phyloP scores from a whole-genome alignment of 2,888 invertebrate species.

The Ophion ventricosus region DNA sequence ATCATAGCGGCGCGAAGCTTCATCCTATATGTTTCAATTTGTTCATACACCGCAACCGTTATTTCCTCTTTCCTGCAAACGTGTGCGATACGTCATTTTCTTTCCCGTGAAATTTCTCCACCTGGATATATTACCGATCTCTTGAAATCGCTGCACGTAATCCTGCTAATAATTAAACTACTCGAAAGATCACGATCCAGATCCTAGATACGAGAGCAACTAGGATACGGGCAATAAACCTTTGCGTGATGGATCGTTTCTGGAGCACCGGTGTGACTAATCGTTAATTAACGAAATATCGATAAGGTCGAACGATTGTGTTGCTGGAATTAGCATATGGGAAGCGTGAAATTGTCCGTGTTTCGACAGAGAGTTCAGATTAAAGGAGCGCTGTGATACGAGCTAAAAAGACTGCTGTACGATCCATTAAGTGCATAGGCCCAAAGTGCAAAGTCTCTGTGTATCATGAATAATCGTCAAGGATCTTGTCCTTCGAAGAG shows the following conservation, averaged over 20 bases:
- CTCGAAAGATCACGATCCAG: conserved; percentile 2
- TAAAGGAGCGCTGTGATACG: background rate
- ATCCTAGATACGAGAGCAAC: background rate
- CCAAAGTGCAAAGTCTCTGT: conserved; percentile 56
- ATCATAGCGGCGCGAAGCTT: conserved; percentile 27
- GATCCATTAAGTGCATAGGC: conserved; percentile 30
- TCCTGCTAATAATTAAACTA: conserved; percentile 17
- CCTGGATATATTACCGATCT: too few relatives aligned
- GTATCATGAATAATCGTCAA: conserved; percentile 40
- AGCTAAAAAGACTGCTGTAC: conserved; percentile 5
- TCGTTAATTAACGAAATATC: conserved; percentile 52
- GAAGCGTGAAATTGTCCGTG: conserved; percentile 44
- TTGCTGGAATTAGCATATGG: conserved; percentile 43
- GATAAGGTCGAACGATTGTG: conserved; percentile 35
- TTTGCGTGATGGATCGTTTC: conserved; percentile 25
- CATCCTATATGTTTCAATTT: conserved; percentile 24
- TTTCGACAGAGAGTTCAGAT: conserved; percentile 5
- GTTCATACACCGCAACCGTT: conserved; percentile 33
- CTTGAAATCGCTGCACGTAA: background rate
- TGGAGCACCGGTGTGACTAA: conserved; percentile 30
- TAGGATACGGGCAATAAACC: background rate
- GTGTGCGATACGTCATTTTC: background rate
- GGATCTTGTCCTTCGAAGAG: conserved; percentile 41
- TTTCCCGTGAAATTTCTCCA: background rate
- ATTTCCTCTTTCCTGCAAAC: background rate